Base-by-base conservation (phyloP, 2,888 invertebrate species). In the Leptinotarsa tumamoca region DNA sequence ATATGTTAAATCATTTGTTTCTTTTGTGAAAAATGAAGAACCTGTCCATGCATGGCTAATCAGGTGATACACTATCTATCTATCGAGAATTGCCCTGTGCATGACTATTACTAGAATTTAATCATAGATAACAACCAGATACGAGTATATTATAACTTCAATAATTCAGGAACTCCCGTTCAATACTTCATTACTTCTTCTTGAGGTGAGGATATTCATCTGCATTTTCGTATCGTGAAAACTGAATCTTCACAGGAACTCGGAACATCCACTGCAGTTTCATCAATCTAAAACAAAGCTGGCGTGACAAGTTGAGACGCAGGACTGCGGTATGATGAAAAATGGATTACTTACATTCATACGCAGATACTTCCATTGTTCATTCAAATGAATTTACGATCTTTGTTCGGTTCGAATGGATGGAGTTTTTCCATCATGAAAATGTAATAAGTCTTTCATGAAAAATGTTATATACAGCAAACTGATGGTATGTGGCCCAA, bases 221-320 rank as follows among this genome's bases (percentile, higher is more conserved):
- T 33, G 27, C 18, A 51, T 27, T 14, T 49, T 54, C 56, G 43
- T 69, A 68, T 68, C 68, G 49, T 15, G 21, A 71, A 68, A 75
- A 71, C 67, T 68, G 67, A 75, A 68, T 68, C 71, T 23, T 50
- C 54, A 67, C 74, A 70, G 33, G 68, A n/a, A 23, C 43, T 61
- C 73, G 71, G 61, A 71, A 56, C 69, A 78, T 76, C 67, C 72
- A 61, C 68, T 76, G 79, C 76, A 78, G 79, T 78, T 79, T 76
- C 79, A 80, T 80, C 80, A 79, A 79, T 80, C 79, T 80, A 76
- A 72, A 74, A 75, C 73, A 79, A 80, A 78, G 78, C 78, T 67
- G 49, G 69, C 63, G 67, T 76, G 80, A 78, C 80, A 79, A 78
- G 52, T 67, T 72, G 66, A 77, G 73, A 73, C 68, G 70, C 58